Conservation (phyloP, 1,140 invertebrate species). For the Hetaerina americana region DNA sequence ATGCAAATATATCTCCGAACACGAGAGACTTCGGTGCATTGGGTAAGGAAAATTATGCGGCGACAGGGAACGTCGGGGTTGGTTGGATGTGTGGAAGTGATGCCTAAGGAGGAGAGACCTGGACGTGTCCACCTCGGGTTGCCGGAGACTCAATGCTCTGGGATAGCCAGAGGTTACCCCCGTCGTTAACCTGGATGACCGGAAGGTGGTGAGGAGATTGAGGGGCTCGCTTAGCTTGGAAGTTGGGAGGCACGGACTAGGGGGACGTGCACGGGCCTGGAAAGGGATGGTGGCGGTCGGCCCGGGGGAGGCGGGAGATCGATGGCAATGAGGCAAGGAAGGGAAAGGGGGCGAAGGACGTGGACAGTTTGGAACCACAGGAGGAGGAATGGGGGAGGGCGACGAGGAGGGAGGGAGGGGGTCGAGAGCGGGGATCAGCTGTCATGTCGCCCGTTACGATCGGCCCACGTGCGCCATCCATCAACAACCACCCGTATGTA, state of each 20-base stretch:
- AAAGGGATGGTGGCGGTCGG: too few species aligned
- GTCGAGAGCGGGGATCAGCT: neutral
- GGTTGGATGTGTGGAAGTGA: neutral
- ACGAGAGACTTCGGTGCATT: too few species aligned
- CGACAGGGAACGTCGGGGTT: neutral
- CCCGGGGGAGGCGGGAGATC: too few species aligned
- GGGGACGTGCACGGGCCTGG: too few species aligned
- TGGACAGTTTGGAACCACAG: too few species aligned
- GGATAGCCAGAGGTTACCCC: neutral
- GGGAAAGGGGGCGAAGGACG: too few species aligned
- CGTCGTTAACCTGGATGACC: neutral
- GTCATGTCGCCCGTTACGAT: neutral
- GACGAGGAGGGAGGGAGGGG: too few species aligned
- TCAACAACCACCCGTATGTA: neutral
- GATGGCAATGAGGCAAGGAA: too few species aligned
- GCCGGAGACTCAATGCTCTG: neutral
- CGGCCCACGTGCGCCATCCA: neutral
- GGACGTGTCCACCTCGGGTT: neutral
- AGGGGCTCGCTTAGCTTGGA: neutral
- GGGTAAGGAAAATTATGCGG: neutral
- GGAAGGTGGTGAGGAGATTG: neutral
- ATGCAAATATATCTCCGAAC: too few species aligned
- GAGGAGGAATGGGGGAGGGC: neutral
- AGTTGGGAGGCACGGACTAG: neutral
- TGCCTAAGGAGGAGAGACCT: too few species aligned